Conservation (phyloP, 2,888 invertebrate genomes). For the Tridacna gigas region DNA sequence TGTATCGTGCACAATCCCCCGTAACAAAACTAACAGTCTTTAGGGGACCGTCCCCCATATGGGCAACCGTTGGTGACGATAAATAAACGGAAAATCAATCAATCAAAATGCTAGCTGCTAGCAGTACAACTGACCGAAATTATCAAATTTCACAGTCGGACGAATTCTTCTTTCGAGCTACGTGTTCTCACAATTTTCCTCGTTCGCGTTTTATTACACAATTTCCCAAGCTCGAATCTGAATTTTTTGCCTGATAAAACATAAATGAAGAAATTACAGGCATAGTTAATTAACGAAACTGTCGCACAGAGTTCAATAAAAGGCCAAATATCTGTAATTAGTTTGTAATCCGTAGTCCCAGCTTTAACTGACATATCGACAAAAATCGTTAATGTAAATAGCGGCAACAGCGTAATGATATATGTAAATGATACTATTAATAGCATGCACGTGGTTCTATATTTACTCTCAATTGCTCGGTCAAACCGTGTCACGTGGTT, state of each 20-base stretch:
- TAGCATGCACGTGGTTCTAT: conserved; percentile 79
- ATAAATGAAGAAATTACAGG: conserved; percentile 80
- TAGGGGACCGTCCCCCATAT: no score
- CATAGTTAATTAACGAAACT: conserved; percentile 77
- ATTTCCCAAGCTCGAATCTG: conserved; percentile 70
- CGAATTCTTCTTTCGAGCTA: conserved; percentile 14
- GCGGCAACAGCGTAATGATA: conserved; percentile 74
- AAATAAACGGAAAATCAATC: no score
- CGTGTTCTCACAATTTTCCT: background rate
- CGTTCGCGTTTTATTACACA: conserved; percentile 48
- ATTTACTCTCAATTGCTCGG: conserved; percentile 28
- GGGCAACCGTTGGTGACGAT: no score
- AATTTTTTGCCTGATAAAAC: conserved; percentile 78
- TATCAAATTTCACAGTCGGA: conserved; percentile 3
- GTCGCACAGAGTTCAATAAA: conserved; percentile 67
- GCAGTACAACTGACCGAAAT: no score
- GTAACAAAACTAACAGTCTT: no score
- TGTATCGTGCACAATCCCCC: no score
- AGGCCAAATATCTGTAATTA: conserved; percentile 47
- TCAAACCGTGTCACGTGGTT: conserved; percentile 8
- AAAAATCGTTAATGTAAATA: conserved; percentile 69
- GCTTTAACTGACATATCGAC: conserved; percentile 63
- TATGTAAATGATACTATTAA: conserved; percentile 77
- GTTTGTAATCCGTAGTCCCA: conserved; percentile 10
- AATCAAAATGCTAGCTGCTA: no score